A percentile compares a stretch with the other conserved stretches of the same genome.
phyloP scores from a whole-genome alignment of 2,797 vertebrate species.

The Etheostoma perlongum region DNA sequence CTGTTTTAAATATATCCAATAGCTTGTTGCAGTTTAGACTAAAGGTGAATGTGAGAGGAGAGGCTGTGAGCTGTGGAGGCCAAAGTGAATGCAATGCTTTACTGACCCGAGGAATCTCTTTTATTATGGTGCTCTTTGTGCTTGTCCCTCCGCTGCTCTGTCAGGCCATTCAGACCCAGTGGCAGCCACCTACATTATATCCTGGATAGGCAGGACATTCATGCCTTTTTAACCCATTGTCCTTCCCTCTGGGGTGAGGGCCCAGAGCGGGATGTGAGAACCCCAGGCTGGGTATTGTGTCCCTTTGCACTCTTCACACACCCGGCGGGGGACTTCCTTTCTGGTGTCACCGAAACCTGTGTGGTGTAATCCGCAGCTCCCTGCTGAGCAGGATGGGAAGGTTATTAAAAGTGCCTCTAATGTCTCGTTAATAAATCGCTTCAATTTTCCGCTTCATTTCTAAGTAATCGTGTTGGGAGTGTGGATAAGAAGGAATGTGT shows the following conservation, averaged over 20 bases:
- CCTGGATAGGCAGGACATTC: conserved; percentile 91
- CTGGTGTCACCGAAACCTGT: conserved; percentile 90
- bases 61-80: conserved; percentile 79
- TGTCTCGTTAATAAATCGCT: conserved; percentile 91
- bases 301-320: conserved; percentile 87
- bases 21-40: conserved; percentile 72
- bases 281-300: conserved; percentile 87
- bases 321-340: conserved; percentile 90
- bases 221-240: conserved; percentile 90
- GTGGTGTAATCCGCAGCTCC: conserved; percentile 89
- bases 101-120: conserved; percentile 90
- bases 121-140: conserved; percentile 88
- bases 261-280: conserved; percentile 88
- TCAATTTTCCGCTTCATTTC: conserved; percentile 89
- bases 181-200: conserved; percentile 90
- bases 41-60: conserved; percentile 76
- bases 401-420: conserved; percentile 89
- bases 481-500: conserved; percentile 80
- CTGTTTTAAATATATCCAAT: conserved; percentile 66
- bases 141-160: conserved; percentile 85
- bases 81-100: conserved; percentile 89
- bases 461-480: conserved; percentile 83
- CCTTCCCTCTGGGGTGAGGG: conserved; percentile 86
- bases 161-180: conserved; percentile 86
- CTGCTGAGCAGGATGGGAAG: conserved; percentile 88